A percentile compares a stretch with the other conserved stretches of the same genome.
These are phyloP conservation scores for Eumeta japonica DNA, from an alignment of 1,140 invertebrate species.

Conservation along the genomic window DNA sequence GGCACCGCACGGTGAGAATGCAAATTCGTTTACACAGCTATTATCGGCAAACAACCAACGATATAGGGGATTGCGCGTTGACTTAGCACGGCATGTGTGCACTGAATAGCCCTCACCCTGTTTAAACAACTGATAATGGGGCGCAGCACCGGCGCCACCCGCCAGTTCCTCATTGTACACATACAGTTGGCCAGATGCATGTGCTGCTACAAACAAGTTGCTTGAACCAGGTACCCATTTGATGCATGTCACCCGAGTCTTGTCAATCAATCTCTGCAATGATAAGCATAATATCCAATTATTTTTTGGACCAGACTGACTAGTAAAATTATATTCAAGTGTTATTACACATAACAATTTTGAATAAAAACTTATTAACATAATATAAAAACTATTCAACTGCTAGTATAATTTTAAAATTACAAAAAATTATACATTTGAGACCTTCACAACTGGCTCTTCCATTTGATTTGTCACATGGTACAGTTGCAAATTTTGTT, in stretches of 20 bases:
- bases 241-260: conserved; percentile 97
- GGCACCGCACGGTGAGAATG: conserved; percentile 91
- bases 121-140: conserved; percentile 93
- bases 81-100: conserved; percentile 95
- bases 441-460: not conserved
- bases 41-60: conserved; percentile 84
- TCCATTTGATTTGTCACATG: not conserved
- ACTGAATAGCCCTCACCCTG: conserved; percentile 92
- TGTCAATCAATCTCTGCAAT: conserved; percentile 92
- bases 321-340: too few species aligned
- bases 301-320: too few species aligned
- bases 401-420: not conserved
- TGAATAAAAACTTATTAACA: too few species aligned
- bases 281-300: conserved; percentile 17
- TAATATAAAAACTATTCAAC: too few species aligned
- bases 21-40: conserved; percentile 93
- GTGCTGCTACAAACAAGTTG: conserved; percentile 91
- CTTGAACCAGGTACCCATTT: conserved; percentile 94
- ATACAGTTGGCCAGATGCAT: conserved; percentile 96
- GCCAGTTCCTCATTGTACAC: conserved; percentile 95
- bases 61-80: conserved; percentile 92
- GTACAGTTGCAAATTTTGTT: too few species aligned
- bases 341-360: too few species aligned
- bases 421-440: not conserved
- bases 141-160: conserved; percentile 79